phyloP scores from a whole-genome alignment of 2,113 vertebrate genomes.

The Glareola pratincola region DNA sequence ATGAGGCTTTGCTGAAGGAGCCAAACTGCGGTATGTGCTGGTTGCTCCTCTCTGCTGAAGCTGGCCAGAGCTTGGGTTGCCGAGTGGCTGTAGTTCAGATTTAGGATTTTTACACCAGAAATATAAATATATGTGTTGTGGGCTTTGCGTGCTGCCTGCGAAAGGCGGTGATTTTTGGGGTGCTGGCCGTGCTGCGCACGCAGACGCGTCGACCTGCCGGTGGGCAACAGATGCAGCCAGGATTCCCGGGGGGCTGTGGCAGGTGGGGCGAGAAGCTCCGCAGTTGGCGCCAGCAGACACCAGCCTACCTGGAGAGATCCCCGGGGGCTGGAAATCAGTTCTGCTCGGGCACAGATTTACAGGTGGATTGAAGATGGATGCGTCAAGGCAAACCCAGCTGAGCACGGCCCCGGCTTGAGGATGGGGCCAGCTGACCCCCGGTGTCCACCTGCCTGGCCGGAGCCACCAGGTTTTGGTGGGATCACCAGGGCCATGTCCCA shows the following conservation, averaged over 20 bases:
- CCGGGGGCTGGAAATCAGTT: background rate
- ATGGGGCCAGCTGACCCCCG: background rate
- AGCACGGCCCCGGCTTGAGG: accelerated
- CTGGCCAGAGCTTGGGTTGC: background rate
- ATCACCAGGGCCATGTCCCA: background rate
- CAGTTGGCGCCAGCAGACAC: background rate
- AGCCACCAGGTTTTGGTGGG: accelerated
- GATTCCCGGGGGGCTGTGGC: background rate
- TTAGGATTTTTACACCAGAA: background rate
- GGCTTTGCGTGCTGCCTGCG: background rate
- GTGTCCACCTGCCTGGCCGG: background rate
- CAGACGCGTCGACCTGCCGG: accelerated
- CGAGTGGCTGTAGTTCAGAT: background rate
- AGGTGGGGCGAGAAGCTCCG: background rate
- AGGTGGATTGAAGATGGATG: background rate
- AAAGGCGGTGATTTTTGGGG: accelerated
- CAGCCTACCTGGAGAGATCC: background rate
- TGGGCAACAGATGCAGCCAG: accelerated
- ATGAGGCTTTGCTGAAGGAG: background rate
- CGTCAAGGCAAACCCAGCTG: background rate
- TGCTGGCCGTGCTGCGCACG: accelerated
- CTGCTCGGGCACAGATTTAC: background rate
- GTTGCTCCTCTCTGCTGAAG: background rate
- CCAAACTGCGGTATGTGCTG: background rate
- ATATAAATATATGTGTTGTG: accelerated